Base-by-base conservation (phyloP, 2,888 invertebrate genomes). In the Parasteatoda lunata region DNA sequence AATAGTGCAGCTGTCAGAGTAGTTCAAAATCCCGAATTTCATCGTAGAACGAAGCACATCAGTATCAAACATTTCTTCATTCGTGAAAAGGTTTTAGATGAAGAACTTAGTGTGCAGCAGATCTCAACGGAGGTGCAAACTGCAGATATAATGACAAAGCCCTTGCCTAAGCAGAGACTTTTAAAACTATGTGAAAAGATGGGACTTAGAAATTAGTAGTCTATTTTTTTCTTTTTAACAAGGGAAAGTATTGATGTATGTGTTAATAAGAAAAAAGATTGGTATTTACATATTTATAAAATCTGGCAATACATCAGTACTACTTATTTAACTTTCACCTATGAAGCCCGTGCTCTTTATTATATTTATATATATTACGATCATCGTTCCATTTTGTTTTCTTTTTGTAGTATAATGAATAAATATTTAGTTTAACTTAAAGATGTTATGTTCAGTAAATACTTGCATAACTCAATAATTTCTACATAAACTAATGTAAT, bases 1-100 rank as follows among this genome's bases (percentile, higher is more conserved):
- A 90, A 90, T 68, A 88, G 87, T 59, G 88, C 88, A 48, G 89
- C 90, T 5, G 89, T 90, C 5, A 88, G 76, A n/a, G 59, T 90
- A 3, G 88, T 88, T 3, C 59, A 89, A 0, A 90, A 90, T 70
- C 88, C 89, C 7, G 89, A 89, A 47, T 81, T 84, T 51, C 90
- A 90, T 68, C 15, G 77, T 0, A 68, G 87, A 48, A 89, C 90
- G 2, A 90, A 91, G 71, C 90, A 91, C 73, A 90, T 91, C 13
- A 89, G 82, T 45, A 76, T 90, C 0, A 49, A 89, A 45, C 89
- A 89, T 71, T 89, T 89, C 72, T 90, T 79, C 68, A 80, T 82
- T 0, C 45, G 82, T 13, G 76, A 89, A 68, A 30, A 73, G 72
- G 49, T 83, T 11, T 11, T 69, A n/a, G 52, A 52, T 48, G 80